Evolutionary conservation across 1,140 invertebrate species (phyloP).

Genomic region (Forficula auricularia): DNA sequence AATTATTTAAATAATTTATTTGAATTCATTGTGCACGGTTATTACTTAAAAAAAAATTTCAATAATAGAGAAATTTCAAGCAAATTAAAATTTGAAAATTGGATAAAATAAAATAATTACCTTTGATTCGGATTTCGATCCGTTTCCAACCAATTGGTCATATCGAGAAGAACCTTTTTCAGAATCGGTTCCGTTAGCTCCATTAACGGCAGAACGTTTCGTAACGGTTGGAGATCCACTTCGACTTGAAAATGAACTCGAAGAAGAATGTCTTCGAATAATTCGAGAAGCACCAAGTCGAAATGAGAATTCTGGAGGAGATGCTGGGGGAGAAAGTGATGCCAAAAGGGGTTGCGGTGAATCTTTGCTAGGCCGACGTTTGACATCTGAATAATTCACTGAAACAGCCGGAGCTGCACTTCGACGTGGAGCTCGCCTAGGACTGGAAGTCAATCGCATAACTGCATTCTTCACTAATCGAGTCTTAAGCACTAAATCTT

Average conservation of each 20-base stretch:
- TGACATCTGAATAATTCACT: background rate
- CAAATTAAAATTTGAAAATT: too few relatives aligned
- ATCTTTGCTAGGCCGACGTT: constrained; percentile 1
- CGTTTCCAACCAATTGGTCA: too few relatives aligned
- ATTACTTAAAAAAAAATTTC: too few relatives aligned
- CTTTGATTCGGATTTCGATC: background rate
- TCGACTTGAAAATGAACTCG: constrained; percentile 61
- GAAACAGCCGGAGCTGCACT: background rate
- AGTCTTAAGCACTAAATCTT: constrained; percentile 20
- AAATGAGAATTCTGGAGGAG: constrained; percentile 13
- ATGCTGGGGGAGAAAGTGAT: constrained; percentile 16
- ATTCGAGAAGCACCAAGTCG: constrained; percentile 58
- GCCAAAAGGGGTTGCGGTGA: constrained; percentile 4
- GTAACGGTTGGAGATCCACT: constrained; percentile 27
- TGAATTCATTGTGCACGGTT: too few relatives aligned
- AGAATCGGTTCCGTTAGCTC: background rate
- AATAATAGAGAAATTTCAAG: too few relatives aligned
- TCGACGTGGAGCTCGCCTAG: background rate
- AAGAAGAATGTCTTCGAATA: constrained; percentile 52
- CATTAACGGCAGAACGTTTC: constrained; percentile 1
- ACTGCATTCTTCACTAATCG: constrained; percentile 37
- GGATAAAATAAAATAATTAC: too few relatives aligned
- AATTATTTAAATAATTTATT: too few relatives aligned
- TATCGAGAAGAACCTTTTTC: background rate
- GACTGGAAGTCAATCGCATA: constrained; percentile 24